Evolutionary conservation across 2,797 vertebrate genomes (phyloP).

Genomic region (Champsocephalus esox): DNA sequence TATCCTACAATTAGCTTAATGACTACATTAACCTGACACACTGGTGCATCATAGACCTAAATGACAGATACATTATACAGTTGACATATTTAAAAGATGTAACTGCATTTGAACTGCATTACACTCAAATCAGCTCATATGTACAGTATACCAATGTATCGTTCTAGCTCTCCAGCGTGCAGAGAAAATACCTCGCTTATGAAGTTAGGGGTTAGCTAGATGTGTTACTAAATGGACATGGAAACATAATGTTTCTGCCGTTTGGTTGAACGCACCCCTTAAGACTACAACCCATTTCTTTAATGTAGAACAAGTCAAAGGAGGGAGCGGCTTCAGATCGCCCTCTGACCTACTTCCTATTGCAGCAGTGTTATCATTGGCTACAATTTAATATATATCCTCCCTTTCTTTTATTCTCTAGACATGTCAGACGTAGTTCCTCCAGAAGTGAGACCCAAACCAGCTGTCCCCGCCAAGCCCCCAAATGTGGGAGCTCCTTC

Average conservation of each 20-base stretch:
- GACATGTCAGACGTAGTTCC: slow-evolving; percentile 96
- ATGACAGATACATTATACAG: too few species aligned
- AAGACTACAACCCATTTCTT: slow-evolving; percentile 8
- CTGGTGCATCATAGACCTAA: too few species aligned
- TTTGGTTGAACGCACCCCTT: not conserved
- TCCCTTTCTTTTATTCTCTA: slow-evolving; percentile 55
- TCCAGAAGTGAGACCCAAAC: slow-evolving; percentile 94
- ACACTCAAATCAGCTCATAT: too few species aligned
- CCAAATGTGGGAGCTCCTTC: slow-evolving; percentile 81
- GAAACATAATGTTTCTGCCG: not conserved
- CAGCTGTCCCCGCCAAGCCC: slow-evolving; percentile 94
- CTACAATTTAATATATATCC: slow-evolving; percentile 22
- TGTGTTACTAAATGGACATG: not conserved
- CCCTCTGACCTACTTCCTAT: slow-evolving; percentile 60
- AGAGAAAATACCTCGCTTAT: too few species aligned
- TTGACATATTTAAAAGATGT: too few species aligned
- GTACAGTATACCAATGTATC: too few species aligned
- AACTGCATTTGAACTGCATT: too few species aligned
- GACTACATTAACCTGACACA: too few species aligned
- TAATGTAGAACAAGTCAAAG: slow-evolving; percentile 22
- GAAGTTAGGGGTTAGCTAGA: too few species aligned
- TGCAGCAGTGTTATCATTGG: not conserved
- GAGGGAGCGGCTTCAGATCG: slow-evolving; percentile 4
- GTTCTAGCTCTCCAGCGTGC: too few species aligned
- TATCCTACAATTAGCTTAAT: too few species aligned